Evolutionary conservation across 2,797 vertebrate species (phyloP).

Genomic region (Podargus strigoides): DNA sequence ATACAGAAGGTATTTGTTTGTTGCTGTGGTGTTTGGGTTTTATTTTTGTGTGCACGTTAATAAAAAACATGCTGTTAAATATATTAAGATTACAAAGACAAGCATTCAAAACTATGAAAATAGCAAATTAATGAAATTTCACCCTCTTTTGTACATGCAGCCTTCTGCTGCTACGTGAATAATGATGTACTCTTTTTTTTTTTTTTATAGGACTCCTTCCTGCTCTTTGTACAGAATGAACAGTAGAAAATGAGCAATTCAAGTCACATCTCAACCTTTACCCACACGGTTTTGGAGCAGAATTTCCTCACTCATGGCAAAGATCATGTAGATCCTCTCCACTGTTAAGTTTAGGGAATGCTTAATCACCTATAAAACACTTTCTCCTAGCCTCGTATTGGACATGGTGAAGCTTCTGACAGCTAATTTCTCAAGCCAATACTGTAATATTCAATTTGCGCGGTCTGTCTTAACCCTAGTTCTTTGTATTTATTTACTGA

Average conservation of each 20-base stretch:
- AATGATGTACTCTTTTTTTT: rapidly evolving
- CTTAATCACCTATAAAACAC: background rate
- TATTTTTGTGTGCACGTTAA: background rate
- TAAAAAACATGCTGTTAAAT: background rate
- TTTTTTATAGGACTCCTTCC: background rate
- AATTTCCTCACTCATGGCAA: background rate
- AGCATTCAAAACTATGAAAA: background rate
- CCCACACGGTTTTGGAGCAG: background rate
- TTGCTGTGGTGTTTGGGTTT: background rate
- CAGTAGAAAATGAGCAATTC: background rate
- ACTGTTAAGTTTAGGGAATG: background rate
- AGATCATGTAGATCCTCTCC: background rate
- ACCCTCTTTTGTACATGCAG: background rate
- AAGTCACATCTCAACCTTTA: background rate
- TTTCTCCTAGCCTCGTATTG: background rate
- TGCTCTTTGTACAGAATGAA: background rate
- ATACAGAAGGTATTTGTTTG: background rate
- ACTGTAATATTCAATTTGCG: background rate
- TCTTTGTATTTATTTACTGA: background rate
- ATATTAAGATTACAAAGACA: background rate
- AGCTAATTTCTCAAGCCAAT: background rate
- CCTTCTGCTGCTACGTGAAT: background rate
- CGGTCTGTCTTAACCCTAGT: background rate
- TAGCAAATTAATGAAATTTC: background rate
- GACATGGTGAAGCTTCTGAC: background rate